phyloP scores from a whole-genome alignment of 2,888 invertebrate species.

The Pemphredon lugubris region DNA sequence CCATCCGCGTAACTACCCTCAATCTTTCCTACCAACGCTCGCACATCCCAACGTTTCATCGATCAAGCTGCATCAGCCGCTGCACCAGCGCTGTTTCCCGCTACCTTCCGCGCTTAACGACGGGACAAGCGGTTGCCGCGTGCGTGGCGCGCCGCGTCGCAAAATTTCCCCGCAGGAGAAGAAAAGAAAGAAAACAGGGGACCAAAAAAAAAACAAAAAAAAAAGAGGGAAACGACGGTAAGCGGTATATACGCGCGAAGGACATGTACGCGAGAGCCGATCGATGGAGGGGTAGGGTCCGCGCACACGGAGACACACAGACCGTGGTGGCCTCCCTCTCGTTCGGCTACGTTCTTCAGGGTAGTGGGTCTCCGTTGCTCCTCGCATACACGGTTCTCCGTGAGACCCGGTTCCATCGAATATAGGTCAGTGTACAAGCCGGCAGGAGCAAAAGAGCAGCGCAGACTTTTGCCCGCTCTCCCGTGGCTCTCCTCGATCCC shows the following conservation, averaged over 20 bases:
- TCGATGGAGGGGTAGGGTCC: constrained; percentile 27
- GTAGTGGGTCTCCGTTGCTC: constrained; percentile 69
- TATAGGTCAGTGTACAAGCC: constrained; percentile 80
- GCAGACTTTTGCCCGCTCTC: constrained; percentile 57
- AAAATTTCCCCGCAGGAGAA: too few species aligned
- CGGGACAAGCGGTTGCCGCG: too few species aligned
- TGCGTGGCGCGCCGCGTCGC: too few species aligned
- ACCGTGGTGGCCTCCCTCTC: too few species aligned
- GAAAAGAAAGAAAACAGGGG: too few species aligned
- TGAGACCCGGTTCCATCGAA: constrained; percentile 78
- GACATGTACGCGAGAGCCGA: constrained; percentile 12
- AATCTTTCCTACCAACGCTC: too few species aligned
- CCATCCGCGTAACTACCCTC: too few species aligned
- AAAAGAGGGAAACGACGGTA: background rate
- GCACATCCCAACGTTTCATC: too few species aligned
- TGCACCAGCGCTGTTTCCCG: too few species aligned
- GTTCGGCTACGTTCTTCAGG: constrained; percentile 57
- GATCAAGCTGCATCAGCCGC: too few species aligned
- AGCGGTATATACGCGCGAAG: constrained; percentile 4
- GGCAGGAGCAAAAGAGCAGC: constrained; percentile 76
- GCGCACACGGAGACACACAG: constrained; percentile 1
- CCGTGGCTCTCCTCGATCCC: constrained; percentile 73
- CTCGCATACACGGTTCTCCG: constrained; percentile 56
- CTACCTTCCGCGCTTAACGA: too few species aligned
- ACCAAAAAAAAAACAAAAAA: too few species aligned